Base-by-base conservation (phyloP, 2,888 invertebrate species). In the Drosophila fulvimacula region DNA sequence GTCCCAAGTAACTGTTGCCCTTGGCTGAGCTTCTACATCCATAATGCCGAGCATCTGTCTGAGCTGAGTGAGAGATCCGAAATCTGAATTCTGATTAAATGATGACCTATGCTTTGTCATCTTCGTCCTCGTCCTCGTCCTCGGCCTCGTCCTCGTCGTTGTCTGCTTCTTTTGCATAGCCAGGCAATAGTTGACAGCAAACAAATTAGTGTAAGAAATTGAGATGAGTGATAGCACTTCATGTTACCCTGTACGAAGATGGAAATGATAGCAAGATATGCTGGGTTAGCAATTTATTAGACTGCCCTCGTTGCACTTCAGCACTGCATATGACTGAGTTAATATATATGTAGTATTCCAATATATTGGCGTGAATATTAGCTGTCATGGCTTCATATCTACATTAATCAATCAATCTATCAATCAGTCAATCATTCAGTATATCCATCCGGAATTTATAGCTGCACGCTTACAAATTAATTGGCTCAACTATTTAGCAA, bases 91-190 rank as follows among this genome's bases (percentile, higher is more conserved):
- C 56, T 65, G 60, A 60, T 76, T 76, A 76, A 69, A 69, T 76
- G 73, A 69, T 69, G 73, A 76, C 73, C 76, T 65, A 53, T 56
- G 68, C 69, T 51, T 57, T 42, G 59, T 68, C 62, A 76, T 59
- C 58, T 27, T 51, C 27, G 1, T 46, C 10, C 46, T 27, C 27
- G 2, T n/a, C 9, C 24, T 9, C 24, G 3, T 21, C 21, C 13
- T 24, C 24, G 13, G n/a, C n/a, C n/a, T 44, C 42, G 15, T 42
- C 44, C 15, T 24, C 24, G 44, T 44, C 56, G 5, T 69, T 46
- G 13, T 56, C 46, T 38, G 17, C 55, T 42, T 53, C 27, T 56
- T 56, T 48, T 39, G 30, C 55, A 49, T 57, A 46, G 51, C 52
- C 36, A 42, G 57, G 49, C 44, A 55, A 58, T 53, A 30, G 48